Conservation (phyloP, 2,888 invertebrate species). For the Periphyllus acericola region DNA sequence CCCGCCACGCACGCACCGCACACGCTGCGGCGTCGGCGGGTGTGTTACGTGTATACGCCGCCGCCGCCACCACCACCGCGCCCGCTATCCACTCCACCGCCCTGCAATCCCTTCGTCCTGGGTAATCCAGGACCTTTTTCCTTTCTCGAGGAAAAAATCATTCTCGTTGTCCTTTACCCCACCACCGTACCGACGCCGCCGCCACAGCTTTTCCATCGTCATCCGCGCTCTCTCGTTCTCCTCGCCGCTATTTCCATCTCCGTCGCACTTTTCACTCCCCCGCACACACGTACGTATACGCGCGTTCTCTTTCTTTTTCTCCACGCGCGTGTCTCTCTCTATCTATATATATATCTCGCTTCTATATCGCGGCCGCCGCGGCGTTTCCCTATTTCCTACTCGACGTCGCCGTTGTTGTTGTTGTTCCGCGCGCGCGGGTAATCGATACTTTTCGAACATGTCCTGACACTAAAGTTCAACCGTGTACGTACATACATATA, state of each 20-base stretch:
- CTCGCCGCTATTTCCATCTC: background rate
- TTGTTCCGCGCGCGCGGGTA: conserved; percentile 30
- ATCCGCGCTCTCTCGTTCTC: background rate
- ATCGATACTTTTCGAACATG: conserved; percentile 58
- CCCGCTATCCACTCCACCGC: background rate
- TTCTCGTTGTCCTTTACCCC: conserved; percentile 58
- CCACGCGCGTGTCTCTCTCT: background rate
- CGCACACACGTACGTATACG: background rate
- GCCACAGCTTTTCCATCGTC: background rate
- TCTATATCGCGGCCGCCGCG: background rate
- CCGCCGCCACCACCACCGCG: background rate
- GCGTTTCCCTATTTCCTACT: conserved; percentile 38
- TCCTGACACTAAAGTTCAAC: conserved; percentile 45
- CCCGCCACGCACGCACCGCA: conserved; percentile 51
- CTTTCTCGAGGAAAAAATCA: conserved; percentile 57
- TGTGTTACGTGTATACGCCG: background rate
- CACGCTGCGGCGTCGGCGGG: background rate
- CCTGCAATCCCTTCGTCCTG: background rate
- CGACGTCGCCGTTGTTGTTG: conserved; percentile 8
- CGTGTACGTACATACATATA: too few species aligned
- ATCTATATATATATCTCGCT: background rate
- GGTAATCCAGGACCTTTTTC: conserved; percentile 61
- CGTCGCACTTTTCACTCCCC: background rate
- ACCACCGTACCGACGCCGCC: too few species aligned
- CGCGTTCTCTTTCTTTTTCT: background rate